phyloP scores from a whole-genome alignment of 53 echinoderm and acorn worm species.

The Antedon mediterranea region DNA sequence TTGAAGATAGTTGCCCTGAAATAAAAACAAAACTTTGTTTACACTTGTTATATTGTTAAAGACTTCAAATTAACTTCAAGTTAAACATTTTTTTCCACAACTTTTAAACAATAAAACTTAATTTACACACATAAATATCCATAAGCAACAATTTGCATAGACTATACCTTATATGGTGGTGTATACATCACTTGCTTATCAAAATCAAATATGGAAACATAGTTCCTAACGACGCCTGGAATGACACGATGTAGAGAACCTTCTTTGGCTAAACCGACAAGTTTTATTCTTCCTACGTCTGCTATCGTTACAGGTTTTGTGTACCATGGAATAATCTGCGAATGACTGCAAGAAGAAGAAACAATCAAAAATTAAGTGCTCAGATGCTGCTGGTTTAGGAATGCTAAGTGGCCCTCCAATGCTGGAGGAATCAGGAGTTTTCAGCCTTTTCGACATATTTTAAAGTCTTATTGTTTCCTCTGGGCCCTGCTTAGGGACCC shows the following conservation, averaged over 20 bases:
- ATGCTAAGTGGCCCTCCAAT: too few relatives aligned
- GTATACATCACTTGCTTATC: constrained; percentile 50
- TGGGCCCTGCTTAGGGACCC: too few relatives aligned
- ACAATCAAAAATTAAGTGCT: too few relatives aligned
- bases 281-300: constrained; percentile 68
- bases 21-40: background rate
- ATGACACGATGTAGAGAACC: constrained; percentile 41
- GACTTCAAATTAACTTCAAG: too few relatives aligned
- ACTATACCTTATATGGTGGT: constrained; percentile 66
- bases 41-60: too few relatives aligned
- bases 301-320: constrained; percentile 49
- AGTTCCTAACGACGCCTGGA: constrained; percentile 44
- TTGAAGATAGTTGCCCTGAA: constrained; percentile 52
- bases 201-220: constrained; percentile 63
- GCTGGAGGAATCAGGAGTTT: too few relatives aligned
- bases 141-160: background rate
- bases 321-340: constrained; percentile 87
- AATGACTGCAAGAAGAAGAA: constrained; percentile 41
- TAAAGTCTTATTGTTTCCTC: too few relatives aligned
- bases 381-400: too few relatives aligned
- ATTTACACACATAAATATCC: background rate
- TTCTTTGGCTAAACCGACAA: constrained; percentile 55
- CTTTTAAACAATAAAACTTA: too few relatives aligned
- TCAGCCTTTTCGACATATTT: too few relatives aligned
- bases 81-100: too few relatives aligned